Percentiles rank a stretch among this genome's conserved stretches.
Conservation (phyloP, 2,888 invertebrate genomes). For the Sinohyriopsis cumingii region DNA sequence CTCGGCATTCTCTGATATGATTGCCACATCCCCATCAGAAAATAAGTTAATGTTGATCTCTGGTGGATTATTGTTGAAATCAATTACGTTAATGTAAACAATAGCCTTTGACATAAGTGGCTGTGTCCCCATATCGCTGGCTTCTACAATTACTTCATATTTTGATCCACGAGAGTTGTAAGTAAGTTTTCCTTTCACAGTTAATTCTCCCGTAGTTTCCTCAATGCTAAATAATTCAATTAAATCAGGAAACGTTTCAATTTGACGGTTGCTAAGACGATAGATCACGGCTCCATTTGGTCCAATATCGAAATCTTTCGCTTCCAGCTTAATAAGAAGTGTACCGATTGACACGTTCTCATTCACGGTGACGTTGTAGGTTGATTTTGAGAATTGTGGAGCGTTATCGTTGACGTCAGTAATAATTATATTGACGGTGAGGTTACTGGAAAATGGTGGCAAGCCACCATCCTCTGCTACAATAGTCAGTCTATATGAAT, state of each 20-base stretch:
- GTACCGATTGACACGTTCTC: constrained; percentile 37
- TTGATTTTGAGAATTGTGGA: constrained; percentile 39
- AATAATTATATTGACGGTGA: constrained; percentile 39
- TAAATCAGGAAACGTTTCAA: constrained; percentile 28
- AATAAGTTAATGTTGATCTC: constrained; percentile 71
- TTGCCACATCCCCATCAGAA: constrained; percentile 44
- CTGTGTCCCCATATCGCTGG: constrained; percentile 55
- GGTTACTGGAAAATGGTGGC: constrained; percentile 40
- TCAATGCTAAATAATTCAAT: constrained; percentile 50
- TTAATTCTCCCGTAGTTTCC: constrained; percentile 50
- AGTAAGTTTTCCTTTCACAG: constrained; percentile 30
- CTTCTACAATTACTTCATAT: constrained; percentile 52
- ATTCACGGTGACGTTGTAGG: constrained; percentile 42
- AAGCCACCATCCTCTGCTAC: constrained; percentile 52
- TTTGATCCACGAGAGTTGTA: constrained; percentile 42
- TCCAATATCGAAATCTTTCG: constrained; percentile 88
- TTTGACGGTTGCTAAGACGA: constrained; percentile 63
- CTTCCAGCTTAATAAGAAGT: constrained; percentile 77
- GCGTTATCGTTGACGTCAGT: constrained; percentile 53
- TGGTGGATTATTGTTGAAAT: constrained; percentile 94
- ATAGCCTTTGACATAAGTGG: constrained; percentile 53
- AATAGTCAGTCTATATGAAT: constrained; percentile 45
- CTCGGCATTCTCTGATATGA: constrained; percentile 54
- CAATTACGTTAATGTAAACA: constrained; percentile 77
- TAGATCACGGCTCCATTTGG: constrained; percentile 78